A percentile compares a stretch with the other conserved stretches of the same genome.
These are phyloP conservation scores for Athrips mouffetella DNA, from an alignment of 2,888 invertebrate genomes.

Conservation along the genomic window DNA sequence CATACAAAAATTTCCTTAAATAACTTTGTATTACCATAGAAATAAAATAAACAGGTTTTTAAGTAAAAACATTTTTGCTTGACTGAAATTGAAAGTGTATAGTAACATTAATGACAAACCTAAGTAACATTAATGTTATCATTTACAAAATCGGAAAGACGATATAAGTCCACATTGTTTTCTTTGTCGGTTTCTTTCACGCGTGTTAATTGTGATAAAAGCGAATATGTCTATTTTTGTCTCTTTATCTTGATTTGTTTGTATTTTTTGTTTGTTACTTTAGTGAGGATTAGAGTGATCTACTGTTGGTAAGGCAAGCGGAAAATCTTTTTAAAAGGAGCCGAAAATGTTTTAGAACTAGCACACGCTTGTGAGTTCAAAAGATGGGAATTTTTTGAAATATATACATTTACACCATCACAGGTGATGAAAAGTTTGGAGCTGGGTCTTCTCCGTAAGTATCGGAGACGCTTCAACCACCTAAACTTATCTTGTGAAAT, in stretches of 20 bases:
- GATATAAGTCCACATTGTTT: slow-evolving; percentile 6
- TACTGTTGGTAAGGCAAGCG: slow-evolving; percentile 7
- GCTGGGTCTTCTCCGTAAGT: too few relatives aligned
- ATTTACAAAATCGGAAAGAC: not conserved
- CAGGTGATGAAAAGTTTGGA: too few relatives aligned
- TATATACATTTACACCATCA: too few relatives aligned
- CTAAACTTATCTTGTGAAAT: too few relatives aligned
- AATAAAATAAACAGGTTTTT: not conserved
- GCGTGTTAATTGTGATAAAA: not conserved
- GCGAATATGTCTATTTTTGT: not conserved
- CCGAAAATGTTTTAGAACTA: not conserved
- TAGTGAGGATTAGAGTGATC: slow-evolving; percentile 8
- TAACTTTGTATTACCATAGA: too few relatives aligned
- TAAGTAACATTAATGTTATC: not conserved
- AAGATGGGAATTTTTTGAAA: too few relatives aligned
- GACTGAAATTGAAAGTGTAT: slow-evolving; percentile 1
- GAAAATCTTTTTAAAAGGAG: slow-evolving; percentile 15
- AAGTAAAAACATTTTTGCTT: not conserved
- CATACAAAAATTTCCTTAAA: too few relatives aligned
- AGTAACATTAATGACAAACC: too few relatives aligned
- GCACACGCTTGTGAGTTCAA: too few relatives aligned
- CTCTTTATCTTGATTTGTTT: slow-evolving; percentile 14
- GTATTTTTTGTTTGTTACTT: slow-evolving; percentile 10
- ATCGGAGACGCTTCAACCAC: too few relatives aligned
- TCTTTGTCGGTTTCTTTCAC: not conserved